These are phyloP conservation scores for Benitochromis conjunctus DNA, from an alignment of 2,113 vertebrate species.

Conservation along the genomic window DNA sequence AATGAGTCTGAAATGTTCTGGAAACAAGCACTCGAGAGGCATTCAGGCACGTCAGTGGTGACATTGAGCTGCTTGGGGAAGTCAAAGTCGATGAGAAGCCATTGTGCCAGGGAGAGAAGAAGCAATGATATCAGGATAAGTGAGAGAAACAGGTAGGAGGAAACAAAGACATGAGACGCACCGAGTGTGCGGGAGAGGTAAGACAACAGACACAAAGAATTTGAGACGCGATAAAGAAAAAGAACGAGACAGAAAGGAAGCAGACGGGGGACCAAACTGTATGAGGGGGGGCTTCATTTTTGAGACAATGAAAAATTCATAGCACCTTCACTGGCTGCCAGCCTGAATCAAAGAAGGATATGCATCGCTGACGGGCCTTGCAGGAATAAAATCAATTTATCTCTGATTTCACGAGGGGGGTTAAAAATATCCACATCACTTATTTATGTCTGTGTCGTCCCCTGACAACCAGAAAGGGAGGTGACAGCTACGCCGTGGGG, in stretches of 20 bases:
- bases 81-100: constrained; percentile 52
- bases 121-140: neutral
- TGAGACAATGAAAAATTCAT: constrained; percentile 68
- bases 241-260: constrained; percentile 5
- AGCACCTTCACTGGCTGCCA: constrained; percentile 56
- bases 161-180: neutral
- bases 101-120: constrained; percentile 31
- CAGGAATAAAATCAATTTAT: constrained; percentile 67
- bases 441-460: constrained; percentile 55
- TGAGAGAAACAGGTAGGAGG: constrained; percentile 8
- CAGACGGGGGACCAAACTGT: neutral
- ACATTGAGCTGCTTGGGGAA: constrained; percentile 46
- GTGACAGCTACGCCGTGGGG: constrained; percentile 39
- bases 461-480: constrained; percentile 14
- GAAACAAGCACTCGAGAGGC: constrained; percentile 12
- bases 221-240: neutral
- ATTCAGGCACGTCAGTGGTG: constrained; percentile 3
- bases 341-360: constrained; percentile 62
- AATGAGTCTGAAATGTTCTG: constrained; percentile 2
- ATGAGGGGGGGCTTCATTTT: constrained; percentile 30
- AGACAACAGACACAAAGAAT: constrained; percentile 13
- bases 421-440: constrained; percentile 68
- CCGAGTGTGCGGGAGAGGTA: neutral
- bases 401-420: constrained; percentile 55
- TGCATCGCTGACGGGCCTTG: constrained; percentile 54